phyloP scores from a whole-genome alignment of 2,113 vertebrate species.

The Zosterops japonicus region DNA sequence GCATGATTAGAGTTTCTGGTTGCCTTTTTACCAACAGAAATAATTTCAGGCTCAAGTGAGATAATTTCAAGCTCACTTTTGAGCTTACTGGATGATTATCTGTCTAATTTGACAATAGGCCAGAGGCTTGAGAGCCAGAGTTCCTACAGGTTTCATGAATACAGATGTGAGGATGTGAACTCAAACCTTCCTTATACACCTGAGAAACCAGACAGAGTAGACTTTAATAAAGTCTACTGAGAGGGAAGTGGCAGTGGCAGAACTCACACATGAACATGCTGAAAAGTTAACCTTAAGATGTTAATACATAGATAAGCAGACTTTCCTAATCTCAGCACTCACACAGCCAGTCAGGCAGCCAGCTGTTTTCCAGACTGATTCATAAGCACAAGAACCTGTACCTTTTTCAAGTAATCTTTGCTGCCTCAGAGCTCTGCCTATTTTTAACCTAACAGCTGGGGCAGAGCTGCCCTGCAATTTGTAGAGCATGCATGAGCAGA shows the following conservation, averaged over 20 bases:
- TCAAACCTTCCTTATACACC: neutral
- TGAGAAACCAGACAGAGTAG: neutral
- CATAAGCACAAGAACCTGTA: neutral
- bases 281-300: neutral
- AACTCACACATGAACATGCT: neutral
- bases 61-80: neutral
- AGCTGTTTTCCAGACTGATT: neutral
- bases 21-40: neutral
- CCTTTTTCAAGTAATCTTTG: neutral
- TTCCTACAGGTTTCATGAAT: neutral
- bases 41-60: neutral
- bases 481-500: neutral
- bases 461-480: neutral
- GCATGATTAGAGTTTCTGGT: neutral
- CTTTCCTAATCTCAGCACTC: neutral
- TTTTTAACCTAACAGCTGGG: conserved; percentile 17
- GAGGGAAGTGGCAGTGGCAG: neutral
- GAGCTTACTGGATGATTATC: neutral
- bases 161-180: neutral
- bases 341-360: neutral
- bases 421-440: neutral
- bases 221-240: neutral
- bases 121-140: neutral
- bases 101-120: neutral
- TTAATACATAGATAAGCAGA: neutral